Conservation (phyloP, 1,140 invertebrate genomes). For the Bombus polaris region DNA sequence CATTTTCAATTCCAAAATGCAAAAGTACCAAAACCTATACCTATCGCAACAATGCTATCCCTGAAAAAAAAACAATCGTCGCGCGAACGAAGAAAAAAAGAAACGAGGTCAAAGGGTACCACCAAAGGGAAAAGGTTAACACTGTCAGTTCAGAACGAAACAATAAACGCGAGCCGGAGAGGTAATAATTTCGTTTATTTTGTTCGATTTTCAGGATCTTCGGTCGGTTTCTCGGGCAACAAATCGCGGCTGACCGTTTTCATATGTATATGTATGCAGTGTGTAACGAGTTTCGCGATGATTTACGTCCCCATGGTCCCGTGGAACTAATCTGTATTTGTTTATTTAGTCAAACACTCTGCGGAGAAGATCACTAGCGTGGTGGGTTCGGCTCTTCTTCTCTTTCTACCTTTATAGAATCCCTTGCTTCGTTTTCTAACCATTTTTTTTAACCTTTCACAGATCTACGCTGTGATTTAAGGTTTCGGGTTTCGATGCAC, state of each 20-base stretch:
- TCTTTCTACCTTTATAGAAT: background rate
- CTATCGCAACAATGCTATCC: accelerated
- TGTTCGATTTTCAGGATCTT: conserved; percentile 32
- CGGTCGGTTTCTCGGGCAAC: conserved; percentile 35
- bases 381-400: background rate
- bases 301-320: conserved; percentile 77
- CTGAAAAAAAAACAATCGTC: background rate
- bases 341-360: conserved; percentile 80
- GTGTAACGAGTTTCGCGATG: conserved; percentile 80
- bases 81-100: background rate
- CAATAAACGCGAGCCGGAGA: conserved; percentile 4
- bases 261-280: conserved; percentile 39
- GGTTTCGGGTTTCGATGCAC: conserved; percentile 80
- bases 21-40: accelerated
- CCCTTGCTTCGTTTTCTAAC: background rate
- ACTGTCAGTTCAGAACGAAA: conserved; percentile 7
- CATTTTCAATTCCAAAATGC: background rate
- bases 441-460: conserved; percentile 41
- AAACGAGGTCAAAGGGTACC: background rate
- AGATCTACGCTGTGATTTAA: conserved; percentile 78
- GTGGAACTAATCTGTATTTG: conserved; percentile 82
- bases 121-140: background rate
- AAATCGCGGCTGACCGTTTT: conserved; percentile 45
- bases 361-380: conserved; percentile 68
- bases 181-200: conserved; percentile 38